Base-by-base conservation (phyloP, 2,797 vertebrate species). In the Tapera naevia region DNA sequence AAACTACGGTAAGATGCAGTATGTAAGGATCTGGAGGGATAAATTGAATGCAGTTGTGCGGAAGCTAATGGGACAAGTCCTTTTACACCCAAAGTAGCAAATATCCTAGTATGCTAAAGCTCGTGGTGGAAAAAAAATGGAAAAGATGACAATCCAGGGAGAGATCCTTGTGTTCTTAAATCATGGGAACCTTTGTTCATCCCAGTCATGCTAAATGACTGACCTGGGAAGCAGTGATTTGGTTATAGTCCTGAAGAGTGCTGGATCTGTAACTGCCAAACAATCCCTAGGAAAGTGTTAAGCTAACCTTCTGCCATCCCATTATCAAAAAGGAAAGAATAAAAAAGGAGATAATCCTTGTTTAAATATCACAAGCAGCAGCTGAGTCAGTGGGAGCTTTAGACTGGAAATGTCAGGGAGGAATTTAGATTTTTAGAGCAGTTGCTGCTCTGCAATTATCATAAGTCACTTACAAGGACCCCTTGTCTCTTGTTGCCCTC, bases 371-470 rank as follows among this genome's bases (percentile, higher is more conserved):
- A 98, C 97, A 61, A 96, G 93, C 67, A 83, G 93, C 88, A 94
- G 92, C 93, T 79, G 89, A 97, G 94, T 93, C 92, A 96, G 96
- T 95, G 58, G 84, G 92, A 93, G 95, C 89, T 84, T 76, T 95
- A 80, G 97, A 82, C 94, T 94, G 96, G 94, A 98, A 98, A 98
- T 98, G 98, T 98, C 98, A 98, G 96, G 60, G 91, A 97, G 96
- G 96, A 97, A 97, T 97, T 97, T 97, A 97, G 96, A 96, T 96
- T 97, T 89, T 91, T 92, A 74, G 86, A 95, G 93, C 95, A 94
- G 93, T 96, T 82, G 50, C 71, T 92, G 88, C 93, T 89, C 95
- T 96, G 91, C 80, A 95, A 96, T 97, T 97, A 97, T 89, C 96
- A 96, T 97, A 97, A 97, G 96, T 93, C 95, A 94, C 93, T 96